These are phyloP conservation scores for Cossypha dichroa DNA, from an alignment of 2,797 vertebrate species.

Conservation along the genomic window DNA sequence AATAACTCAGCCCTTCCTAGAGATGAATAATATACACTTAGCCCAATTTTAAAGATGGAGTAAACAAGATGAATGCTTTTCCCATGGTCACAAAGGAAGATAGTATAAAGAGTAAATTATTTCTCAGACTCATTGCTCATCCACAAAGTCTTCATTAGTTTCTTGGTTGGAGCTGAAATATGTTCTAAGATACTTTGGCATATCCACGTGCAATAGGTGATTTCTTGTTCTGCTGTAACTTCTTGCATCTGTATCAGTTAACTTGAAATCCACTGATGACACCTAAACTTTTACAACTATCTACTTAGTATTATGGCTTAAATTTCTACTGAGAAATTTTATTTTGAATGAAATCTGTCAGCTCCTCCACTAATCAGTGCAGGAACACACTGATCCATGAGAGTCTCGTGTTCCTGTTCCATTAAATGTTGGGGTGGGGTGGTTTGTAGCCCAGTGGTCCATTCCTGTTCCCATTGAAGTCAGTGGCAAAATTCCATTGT, in stretches of 20 bases:
- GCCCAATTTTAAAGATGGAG: slow-evolving; percentile 8
- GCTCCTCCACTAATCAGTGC: neutral
- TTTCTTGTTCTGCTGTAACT: neutral
- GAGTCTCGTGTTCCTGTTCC: neutral
- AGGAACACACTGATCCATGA: neutral
- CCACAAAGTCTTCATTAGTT: neutral
- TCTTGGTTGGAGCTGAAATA: neutral
- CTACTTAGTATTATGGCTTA: neutral
- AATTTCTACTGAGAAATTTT: neutral
- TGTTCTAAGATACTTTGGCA: neutral
- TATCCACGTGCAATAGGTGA: neutral
- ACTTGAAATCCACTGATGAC: neutral
- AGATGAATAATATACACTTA: slow-evolving; percentile 20
- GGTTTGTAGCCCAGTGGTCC: neutral
- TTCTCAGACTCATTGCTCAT: slow-evolving; percentile 13
- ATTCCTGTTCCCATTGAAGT: fast-evolving
- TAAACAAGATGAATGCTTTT: slow-evolving; percentile 42
- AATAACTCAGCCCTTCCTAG: slow-evolving; percentile 21
- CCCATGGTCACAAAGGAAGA: neutral
- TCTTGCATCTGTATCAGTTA: neutral
- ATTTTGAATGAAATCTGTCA: neutral
- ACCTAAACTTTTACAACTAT: neutral
- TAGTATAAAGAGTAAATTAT: neutral
- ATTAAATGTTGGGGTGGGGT: neutral
- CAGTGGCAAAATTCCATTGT: neutral